Percentiles rank a stretch among this genome's conserved stretches.
phyloP scores from a whole-genome alignment of 2,797 vertebrate species.

The Cossypha polioptera region DNA sequence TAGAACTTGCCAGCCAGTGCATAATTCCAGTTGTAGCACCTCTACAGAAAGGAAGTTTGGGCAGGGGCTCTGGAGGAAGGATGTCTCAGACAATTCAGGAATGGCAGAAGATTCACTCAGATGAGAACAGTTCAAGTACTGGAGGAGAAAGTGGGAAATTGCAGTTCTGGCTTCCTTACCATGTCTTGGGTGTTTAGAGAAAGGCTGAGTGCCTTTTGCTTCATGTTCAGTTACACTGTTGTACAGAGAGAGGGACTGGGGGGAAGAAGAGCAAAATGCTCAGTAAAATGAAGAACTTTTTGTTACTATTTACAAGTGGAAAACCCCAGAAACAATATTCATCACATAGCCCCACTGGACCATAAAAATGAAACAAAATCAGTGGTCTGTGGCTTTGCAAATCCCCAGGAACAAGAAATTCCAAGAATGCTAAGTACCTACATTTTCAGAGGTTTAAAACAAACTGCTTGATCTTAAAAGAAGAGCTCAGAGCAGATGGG shows the following conservation, averaged over 20 bases:
- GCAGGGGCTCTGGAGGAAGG: not conserved
- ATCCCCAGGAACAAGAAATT: not conserved
- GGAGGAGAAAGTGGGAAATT: not conserved
- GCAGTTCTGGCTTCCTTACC: not conserved
- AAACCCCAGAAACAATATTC: not conserved
- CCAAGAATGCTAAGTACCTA: not conserved
- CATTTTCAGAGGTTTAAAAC: not conserved
- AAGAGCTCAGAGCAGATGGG: not conserved
- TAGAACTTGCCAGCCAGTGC: not conserved
- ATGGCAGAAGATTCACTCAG: not conserved
- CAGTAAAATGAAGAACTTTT: not conserved
- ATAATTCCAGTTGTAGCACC: rapidly evolving
- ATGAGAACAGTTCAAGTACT: not conserved
- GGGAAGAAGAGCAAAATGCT: not conserved
- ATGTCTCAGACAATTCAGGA: not conserved
- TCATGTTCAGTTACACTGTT: not conserved
- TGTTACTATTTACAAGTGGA: not conserved
- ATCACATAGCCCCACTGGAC: not conserved
- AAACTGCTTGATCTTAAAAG: not conserved
- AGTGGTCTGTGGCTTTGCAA: not conserved
- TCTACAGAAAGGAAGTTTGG: not conserved
- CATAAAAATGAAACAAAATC: not conserved
- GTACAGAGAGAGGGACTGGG: not conserved
- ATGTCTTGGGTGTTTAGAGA: not conserved
- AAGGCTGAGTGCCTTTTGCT: not conserved